A percentile compares a stretch with the other conserved stretches of the same genome.
phyloP scores from a whole-genome alignment of 2,113 vertebrate genomes.

The Ivindomyrus marchei region DNA sequence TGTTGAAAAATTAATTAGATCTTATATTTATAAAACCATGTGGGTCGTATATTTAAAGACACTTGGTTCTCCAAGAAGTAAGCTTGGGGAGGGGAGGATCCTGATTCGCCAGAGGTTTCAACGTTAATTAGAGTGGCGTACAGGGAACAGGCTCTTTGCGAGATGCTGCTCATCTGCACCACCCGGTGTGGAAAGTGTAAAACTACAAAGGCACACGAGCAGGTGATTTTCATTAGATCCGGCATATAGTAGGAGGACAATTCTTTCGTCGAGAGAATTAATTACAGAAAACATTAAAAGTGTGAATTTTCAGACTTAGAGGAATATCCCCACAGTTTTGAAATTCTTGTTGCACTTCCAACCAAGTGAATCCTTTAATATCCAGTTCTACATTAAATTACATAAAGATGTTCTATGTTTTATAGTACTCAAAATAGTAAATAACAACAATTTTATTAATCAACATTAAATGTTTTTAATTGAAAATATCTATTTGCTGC shows the following conservation, averaged over 20 bases:
- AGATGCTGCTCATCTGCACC: background rate
- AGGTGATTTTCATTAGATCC: background rate
- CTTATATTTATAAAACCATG: background rate
- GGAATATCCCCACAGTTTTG: background rate
- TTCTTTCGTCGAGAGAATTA: background rate
- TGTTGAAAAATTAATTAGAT: background rate
- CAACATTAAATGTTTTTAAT: background rate
- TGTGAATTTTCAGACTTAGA: background rate
- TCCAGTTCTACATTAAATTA: background rate
- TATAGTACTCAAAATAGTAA: background rate
- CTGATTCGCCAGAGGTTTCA: background rate
- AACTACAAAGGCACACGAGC: background rate
- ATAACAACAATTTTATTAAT: background rate
- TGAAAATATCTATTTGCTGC: background rate
- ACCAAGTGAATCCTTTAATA: background rate
- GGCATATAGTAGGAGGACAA: background rate
- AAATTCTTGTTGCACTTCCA: background rate
- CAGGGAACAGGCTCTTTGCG: background rate
- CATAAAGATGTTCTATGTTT: background rate
- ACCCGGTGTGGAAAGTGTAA: background rate
- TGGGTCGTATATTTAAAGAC: conserved; percentile 2
- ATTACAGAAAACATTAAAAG: background rate
- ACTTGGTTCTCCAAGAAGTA: background rate
- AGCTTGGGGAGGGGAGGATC: background rate
- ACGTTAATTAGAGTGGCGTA: background rate